Evolutionary conservation across 2,888 invertebrate species (phyloP).

Genomic region (Lucinisca nassula): DNA sequence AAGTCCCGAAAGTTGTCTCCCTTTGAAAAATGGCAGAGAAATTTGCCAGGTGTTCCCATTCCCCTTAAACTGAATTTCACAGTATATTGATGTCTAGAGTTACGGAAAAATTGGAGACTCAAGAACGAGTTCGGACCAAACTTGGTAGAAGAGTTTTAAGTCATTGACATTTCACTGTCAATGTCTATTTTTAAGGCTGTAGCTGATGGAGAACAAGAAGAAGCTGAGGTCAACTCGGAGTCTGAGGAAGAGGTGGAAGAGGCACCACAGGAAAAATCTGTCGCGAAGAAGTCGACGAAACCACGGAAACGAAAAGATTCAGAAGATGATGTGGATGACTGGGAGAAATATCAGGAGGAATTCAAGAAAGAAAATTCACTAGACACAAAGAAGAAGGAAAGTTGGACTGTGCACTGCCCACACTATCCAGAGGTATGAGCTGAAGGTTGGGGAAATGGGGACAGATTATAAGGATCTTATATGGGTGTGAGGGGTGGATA

Average conservation of each 20-base stretch:
- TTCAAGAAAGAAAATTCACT: constrained; percentile 93
- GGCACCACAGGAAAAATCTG: constrained; percentile 52
- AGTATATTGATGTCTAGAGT: too few relatives aligned
- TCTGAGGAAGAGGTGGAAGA: constrained; percentile 71
- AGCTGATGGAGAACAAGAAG: constrained; percentile 15
- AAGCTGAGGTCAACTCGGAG: constrained; percentile 62
- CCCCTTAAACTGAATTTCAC: too few relatives aligned
- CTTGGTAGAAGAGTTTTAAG: too few relatives aligned
- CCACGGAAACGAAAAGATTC: constrained; percentile 39
- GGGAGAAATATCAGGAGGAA: constrained; percentile 97
- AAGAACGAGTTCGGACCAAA: too few relatives aligned
- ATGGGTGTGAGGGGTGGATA: too few relatives aligned
- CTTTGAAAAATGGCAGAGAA: too few relatives aligned
- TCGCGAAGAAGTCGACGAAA: constrained; percentile 15
- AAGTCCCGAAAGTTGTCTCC: too few relatives aligned
- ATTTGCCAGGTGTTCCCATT: too few relatives aligned
- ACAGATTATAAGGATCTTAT: too few relatives aligned
- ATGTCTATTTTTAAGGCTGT: background rate
- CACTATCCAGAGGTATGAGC: constrained; percentile 94
- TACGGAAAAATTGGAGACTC: too few relatives aligned
- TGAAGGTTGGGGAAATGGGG: too few relatives aligned
- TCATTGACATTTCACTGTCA: too few relatives aligned
- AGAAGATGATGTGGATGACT: constrained; percentile 94
- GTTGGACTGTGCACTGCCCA: constrained; percentile 99
- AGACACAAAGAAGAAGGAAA: constrained; percentile 97